Percentiles rank a stretch among this genome's conserved stretches.
Conservation (phyloP, 2,113 vertebrate species). For the Coptodon bakossiorum region DNA sequence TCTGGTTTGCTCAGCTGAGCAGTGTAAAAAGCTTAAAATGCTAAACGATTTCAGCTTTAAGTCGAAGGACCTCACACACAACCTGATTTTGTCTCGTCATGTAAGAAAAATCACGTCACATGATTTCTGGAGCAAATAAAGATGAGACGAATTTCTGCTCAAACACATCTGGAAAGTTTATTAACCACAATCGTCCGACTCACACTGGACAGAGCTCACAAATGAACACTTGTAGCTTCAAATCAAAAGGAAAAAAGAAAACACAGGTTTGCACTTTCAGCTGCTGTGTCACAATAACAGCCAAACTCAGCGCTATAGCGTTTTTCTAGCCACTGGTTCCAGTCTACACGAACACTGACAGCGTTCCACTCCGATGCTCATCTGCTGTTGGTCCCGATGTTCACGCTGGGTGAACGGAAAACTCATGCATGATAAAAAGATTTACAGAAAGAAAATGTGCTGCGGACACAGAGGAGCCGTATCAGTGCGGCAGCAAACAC, state of each 20-base stretch:
- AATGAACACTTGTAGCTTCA: conserved; percentile 56
- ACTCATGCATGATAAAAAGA: conserved; percentile 18
- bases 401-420: conserved; percentile 32
- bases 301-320: neutral
- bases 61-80: neutral
- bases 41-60: neutral
- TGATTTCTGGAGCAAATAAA: neutral
- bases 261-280: neutral
- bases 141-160: neutral
- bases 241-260: conserved; percentile 22
- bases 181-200: conserved; percentile 70
- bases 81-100: neutral
- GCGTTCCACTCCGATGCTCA: neutral
- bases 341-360: neutral
- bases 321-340: neutral
- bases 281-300: conserved; percentile 31
- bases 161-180: conserved; percentile 70
- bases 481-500: neutral
- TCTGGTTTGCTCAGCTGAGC: neutral
- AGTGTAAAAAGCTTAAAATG: neutral
- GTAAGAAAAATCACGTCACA: neutral
- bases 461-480: neutral
- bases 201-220: conserved; percentile 63
- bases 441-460: neutral
- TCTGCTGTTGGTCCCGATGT: conserved; percentile 57